Conservation (phyloP, 1,140 invertebrate genomes). For the Agrypnia vestita region DNA sequence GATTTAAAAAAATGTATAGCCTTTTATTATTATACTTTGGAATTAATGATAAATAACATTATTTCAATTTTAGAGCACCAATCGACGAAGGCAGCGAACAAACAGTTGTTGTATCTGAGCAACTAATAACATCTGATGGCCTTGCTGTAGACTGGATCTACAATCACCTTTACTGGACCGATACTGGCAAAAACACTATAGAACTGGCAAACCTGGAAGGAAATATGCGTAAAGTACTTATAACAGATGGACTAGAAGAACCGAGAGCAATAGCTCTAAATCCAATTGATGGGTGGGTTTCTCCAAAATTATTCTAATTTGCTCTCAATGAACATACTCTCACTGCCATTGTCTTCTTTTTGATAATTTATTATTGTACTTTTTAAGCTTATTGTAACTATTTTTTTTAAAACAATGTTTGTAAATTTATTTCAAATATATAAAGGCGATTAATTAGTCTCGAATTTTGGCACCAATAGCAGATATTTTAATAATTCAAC, state of each 20-base stretch:
- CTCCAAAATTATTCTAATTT: no score
- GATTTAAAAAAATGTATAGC: slow-evolving; percentile 3
- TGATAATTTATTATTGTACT: no score
- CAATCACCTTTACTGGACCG: slow-evolving; percentile 97
- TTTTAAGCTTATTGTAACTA: no score
- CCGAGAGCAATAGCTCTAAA: slow-evolving; percentile 96
- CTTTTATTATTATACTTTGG: not conserved
- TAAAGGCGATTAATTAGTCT: no score
- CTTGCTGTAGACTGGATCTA: slow-evolving; percentile 98
- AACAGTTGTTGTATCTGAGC: slow-evolving; percentile 85
- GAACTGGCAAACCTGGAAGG: slow-evolving; percentile 92
- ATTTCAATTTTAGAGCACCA: slow-evolving; percentile 82
- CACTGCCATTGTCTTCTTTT: no score
- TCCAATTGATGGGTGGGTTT: slow-evolving; percentile 87
- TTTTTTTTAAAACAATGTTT: no score
- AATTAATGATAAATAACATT: not conserved
- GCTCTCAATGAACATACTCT: no score
- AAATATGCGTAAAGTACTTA: slow-evolving; percentile 90
- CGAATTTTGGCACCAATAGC: no score
- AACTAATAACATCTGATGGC: slow-evolving; percentile 92
- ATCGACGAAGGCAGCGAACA: slow-evolving; percentile 92
- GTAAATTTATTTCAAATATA: no score
- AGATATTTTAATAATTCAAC: no score
- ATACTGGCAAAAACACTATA: slow-evolving; percentile 92
- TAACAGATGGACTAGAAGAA: slow-evolving; percentile 89